phyloP scores from a whole-genome alignment of 2,797 vertebrate genomes.

The Neosilurus hyrtlii region DNA sequence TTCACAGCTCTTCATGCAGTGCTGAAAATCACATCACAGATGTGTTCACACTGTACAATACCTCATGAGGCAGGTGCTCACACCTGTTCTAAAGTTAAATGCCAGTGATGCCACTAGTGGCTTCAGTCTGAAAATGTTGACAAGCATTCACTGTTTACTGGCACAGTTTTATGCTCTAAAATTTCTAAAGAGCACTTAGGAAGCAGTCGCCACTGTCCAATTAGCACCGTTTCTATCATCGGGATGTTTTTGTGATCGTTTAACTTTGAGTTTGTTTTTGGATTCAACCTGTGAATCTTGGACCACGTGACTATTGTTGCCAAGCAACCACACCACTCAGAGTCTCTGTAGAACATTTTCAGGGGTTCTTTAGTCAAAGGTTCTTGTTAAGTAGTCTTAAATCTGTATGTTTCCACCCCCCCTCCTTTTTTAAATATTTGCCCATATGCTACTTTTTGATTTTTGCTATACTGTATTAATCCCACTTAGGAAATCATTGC shows the following conservation, averaged over 20 bases:
- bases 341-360: background rate
- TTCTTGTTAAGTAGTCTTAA: background rate
- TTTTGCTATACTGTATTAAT: too few species aligned
- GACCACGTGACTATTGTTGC: background rate
- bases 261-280: constrained; percentile 3
- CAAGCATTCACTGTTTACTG: background rate
- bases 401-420: background rate
- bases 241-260: constrained; percentile 13
- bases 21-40: background rate
- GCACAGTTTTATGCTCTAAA: background rate
- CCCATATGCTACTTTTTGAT: background rate
- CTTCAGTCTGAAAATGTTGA: background rate
- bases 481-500: too few species aligned
- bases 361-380: background rate
- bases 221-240: background rate
- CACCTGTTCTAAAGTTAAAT: background rate
- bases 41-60: constrained; percentile 1
- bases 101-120: background rate
- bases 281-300: background rate
- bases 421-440: background rate
- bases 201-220: background rate
- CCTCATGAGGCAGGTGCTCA: background rate
- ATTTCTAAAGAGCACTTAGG: constrained; percentile 22
- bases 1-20: background rate
- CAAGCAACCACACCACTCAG: constrained; percentile 3